These are phyloP conservation scores for Nysson spinosus DNA, from an alignment of 2,888 invertebrate genomes.

Conservation along the genomic window DNA sequence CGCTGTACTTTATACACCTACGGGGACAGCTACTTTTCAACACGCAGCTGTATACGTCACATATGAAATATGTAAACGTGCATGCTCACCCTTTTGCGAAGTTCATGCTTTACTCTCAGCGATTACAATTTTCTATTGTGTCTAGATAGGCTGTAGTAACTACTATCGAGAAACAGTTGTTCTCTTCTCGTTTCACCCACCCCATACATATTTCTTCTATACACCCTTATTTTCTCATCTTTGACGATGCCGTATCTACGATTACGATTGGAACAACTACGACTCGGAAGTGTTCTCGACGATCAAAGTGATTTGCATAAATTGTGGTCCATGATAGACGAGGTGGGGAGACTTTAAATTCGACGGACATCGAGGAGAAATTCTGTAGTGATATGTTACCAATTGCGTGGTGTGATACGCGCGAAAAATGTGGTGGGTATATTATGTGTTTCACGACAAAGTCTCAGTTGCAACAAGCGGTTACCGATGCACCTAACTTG, in stretches of 20 bases:
- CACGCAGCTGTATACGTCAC: constrained; percentile 65
- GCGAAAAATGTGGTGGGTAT: no score
- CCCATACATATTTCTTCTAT: background rate
- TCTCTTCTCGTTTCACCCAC: constrained; percentile 8
- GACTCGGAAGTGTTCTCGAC: no score
- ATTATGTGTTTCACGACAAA: no score
- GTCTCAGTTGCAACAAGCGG: no score
- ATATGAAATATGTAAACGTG: constrained; percentile 65
- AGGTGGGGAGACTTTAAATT: no score
- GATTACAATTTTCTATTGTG: constrained; percentile 43
- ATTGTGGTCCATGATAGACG: no score
- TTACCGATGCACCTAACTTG: no score
- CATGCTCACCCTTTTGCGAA: constrained; percentile 59
- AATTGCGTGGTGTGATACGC: no score
- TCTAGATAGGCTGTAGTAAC: constrained; percentile 12
- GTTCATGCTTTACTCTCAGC: constrained; percentile 49
- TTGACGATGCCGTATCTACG: background rate
- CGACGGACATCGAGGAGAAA: no score
- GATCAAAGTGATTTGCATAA: no score
- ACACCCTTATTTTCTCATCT: background rate
- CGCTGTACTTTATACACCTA: no score
- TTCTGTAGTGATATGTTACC: no score
- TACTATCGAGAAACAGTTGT: constrained; percentile 13
- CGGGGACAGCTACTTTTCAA: constrained; percentile 33
- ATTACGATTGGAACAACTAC: background rate